Percentiles rank a stretch among this genome's conserved stretches.
Evolutionary conservation across 1,140 invertebrate species (phyloP).

Genomic region (Grapholita molesta): DNA sequence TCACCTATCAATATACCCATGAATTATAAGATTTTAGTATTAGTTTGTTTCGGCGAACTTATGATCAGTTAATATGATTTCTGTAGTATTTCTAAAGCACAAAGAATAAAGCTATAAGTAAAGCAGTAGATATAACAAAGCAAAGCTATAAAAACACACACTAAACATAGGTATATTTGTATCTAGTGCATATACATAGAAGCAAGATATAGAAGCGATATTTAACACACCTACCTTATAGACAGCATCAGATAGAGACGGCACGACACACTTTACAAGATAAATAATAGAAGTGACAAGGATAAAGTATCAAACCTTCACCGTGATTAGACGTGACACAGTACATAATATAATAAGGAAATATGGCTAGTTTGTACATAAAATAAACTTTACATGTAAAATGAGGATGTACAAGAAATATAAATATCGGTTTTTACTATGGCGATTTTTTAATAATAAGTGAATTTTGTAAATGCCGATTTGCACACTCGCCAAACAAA

Average conservation of each 20-base stretch:
- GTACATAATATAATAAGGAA: conserved; percentile 24
- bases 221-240: conserved; percentile 46
- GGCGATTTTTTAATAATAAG: background rate
- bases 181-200: conserved; percentile 34
- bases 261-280: conserved; percentile 32
- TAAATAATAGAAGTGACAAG: conserved; percentile 29
- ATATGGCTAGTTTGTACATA: conserved; percentile 19
- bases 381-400: conserved; percentile 21
- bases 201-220: conserved; percentile 23
- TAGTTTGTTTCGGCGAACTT: background rate
- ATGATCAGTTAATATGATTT: background rate
- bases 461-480: background rate
- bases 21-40: background rate
- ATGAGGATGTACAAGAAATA: conserved; percentile 3
- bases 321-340: conserved; percentile 52
- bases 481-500: background rate
- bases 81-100: no score
- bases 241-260: conserved; percentile 36
- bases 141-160: background rate
- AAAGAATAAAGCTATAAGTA: conserved; percentile 20
- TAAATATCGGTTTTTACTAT: background rate
- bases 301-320: conserved; percentile 73
- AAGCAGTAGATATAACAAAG: conserved; percentile 39
- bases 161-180: background rate
- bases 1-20: background rate